Evolutionary conservation across 2,888 invertebrate species (phyloP).

Genomic region (Germaria angustata): DNA sequence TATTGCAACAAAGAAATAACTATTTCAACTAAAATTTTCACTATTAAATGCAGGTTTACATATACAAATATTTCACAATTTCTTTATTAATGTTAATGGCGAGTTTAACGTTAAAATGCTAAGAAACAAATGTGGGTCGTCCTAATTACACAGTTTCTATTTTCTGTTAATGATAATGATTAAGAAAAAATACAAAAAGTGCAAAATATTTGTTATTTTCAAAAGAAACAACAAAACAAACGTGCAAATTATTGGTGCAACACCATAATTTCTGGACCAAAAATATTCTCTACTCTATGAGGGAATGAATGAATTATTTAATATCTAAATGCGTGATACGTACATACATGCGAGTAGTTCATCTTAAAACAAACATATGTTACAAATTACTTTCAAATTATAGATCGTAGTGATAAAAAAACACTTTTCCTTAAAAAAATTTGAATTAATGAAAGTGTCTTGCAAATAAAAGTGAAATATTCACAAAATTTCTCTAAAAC

Average conservation of each 20-base stretch:
- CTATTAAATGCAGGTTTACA: neutral
- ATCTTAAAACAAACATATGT: neutral
- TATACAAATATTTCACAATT: neutral
- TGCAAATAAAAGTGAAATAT: constrained; percentile 8
- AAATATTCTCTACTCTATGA: constrained; percentile 3
- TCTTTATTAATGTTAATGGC: neutral
- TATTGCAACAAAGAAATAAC: neutral
- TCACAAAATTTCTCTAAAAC: neutral
- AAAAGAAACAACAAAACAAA: constrained; percentile 4
- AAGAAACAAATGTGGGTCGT: constrained; percentile 27
- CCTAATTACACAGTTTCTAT: neutral
- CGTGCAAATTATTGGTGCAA: constrained; percentile 20
- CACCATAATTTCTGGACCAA: constrained; percentile 2
- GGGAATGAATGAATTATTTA: neutral
- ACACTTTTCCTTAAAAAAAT: neutral
- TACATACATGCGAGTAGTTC: too few species aligned
- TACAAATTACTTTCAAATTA: neutral
- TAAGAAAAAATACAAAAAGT: constrained; percentile 11
- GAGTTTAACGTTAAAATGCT: constrained; percentile 1
- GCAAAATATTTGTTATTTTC: constrained; percentile 2
- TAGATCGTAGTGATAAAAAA: neutral
- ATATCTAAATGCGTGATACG: neutral
- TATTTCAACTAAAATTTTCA: neutral
- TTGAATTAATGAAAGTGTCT: neutral
- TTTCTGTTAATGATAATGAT: constrained; percentile 7